Percentiles rank a stretch among this genome's conserved stretches.
These are phyloP conservation scores for Spea hammondii DNA, from an alignment of 2,797 vertebrate species.

Conservation along the genomic window DNA sequence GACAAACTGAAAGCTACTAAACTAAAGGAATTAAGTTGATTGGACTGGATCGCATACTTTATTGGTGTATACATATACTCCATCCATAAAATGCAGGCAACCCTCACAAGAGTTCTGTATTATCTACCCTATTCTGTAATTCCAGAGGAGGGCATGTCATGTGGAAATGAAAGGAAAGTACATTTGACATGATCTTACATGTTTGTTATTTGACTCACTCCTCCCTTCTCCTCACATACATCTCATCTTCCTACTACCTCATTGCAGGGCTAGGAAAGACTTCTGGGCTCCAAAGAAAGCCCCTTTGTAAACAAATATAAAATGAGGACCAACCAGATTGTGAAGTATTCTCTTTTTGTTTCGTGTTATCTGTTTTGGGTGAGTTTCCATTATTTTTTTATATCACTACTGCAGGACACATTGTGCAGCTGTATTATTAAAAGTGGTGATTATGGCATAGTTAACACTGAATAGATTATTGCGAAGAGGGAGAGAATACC, in stretches of 20 bases:
- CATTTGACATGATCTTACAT: conserved; percentile 39
- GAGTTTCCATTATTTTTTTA: conserved; percentile 16
- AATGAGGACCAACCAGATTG: conserved; percentile 54
- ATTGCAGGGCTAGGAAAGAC: neutral
- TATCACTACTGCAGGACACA: too few species aligned
- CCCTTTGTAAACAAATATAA: neutral
- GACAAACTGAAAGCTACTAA: too few species aligned
- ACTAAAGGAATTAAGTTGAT: too few species aligned
- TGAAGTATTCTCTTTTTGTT: conserved; percentile 55
- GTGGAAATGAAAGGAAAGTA: neutral
- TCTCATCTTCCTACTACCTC: conserved; percentile 3
- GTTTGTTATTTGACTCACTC: conserved; percentile 28
- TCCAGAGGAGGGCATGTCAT: conserved; percentile 1
- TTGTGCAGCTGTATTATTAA: too few species aligned
- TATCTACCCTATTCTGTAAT: too few species aligned
- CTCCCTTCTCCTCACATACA: conserved; percentile 18
- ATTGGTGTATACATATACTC: too few species aligned
- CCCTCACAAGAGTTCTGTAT: too few species aligned
- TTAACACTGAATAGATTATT: too few species aligned
- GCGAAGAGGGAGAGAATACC: too few species aligned
- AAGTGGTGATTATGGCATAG: too few species aligned
- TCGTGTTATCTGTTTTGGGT: conserved; percentile 60
- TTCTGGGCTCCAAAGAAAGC: neutral
- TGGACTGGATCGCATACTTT: too few species aligned
- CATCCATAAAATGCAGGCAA: too few species aligned